These are phyloP conservation scores for Polypterus senegalus DNA, from an alignment of 2,113 vertebrate genomes.

Conservation along the genomic window DNA sequence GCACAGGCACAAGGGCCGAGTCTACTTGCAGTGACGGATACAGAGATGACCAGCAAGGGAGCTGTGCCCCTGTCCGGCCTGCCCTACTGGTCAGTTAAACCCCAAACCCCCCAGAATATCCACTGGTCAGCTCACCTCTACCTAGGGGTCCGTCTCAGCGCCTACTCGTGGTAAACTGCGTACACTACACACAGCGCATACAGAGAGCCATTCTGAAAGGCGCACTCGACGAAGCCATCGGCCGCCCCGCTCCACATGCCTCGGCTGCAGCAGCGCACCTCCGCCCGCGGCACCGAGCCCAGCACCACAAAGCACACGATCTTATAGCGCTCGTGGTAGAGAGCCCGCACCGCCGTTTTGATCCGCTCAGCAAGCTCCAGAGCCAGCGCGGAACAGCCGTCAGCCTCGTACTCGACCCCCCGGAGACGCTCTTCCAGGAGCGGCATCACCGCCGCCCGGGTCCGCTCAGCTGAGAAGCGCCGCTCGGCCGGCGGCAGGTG, in stretches of 20 bases:
- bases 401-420: slow-evolving; percentile 13
- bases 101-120: too few species aligned
- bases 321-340: slow-evolving; percentile 28
- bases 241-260: slow-evolving; percentile 25
- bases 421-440: slow-evolving; percentile 21
- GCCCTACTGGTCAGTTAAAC: too few species aligned
- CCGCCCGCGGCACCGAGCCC: slow-evolving; percentile 19
- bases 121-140: too few species aligned
- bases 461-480: slow-evolving; percentile 20
- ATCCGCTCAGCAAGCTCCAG: slow-evolving; percentile 23
- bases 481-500: slow-evolving; percentile 15
- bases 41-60: too few species aligned
- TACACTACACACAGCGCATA: slow-evolving; percentile 31
- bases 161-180: slow-evolving; percentile 30
- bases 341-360: slow-evolving; percentile 20
- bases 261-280: slow-evolving; percentile 25
- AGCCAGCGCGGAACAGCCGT: slow-evolving; percentile 11
- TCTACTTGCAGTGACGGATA: too few species aligned
- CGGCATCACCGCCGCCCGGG: slow-evolving; percentile 16
- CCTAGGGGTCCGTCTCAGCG: too few species aligned
- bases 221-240: slow-evolving; percentile 29
- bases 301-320: slow-evolving; percentile 26
- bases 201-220: slow-evolving; percentile 26
- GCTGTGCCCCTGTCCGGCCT: too few species aligned
- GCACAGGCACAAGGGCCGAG: too few species aligned